Percentiles rank a stretch among this genome's conserved stretches.
Evolutionary conservation across 2,797 vertebrate genomes (phyloP).

Genomic region (Sarcophilus harrisii): DNA sequence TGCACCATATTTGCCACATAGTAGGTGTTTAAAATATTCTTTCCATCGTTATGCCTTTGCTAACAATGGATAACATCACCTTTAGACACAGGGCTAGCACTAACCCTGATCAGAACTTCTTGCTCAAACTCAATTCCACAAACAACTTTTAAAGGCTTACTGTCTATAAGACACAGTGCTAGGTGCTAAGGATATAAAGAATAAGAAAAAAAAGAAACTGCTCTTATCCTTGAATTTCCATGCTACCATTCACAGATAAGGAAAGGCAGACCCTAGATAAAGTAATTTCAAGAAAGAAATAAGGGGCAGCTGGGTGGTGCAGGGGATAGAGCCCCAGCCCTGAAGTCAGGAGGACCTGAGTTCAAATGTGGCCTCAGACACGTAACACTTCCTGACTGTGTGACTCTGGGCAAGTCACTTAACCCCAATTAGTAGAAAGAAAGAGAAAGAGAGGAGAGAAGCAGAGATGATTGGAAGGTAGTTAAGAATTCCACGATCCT

Average conservation of each 20-base stretch:
- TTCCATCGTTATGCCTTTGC: background rate
- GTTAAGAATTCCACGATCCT: background rate
- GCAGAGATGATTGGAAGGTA: background rate
- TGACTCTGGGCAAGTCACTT: no score
- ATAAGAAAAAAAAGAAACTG: background rate
- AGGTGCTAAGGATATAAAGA: background rate
- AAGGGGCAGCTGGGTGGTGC: no score
- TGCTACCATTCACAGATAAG: background rate
- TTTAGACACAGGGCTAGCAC: background rate
- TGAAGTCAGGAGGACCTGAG: no score
- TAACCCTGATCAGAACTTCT: background rate
- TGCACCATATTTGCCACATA: background rate
- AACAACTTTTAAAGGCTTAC: background rate
- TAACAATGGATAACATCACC: background rate
- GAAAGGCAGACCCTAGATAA: background rate
- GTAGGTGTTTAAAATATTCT: background rate
- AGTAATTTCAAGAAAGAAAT: background rate
- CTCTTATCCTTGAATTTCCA: background rate
- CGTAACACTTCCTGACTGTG: no score
- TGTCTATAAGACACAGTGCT: background rate
- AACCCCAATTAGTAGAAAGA: background rate
- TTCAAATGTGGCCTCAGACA: no score
- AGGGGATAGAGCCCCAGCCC: no score
- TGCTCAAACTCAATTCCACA: background rate
- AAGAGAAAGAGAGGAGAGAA: no score